Percentiles rank a stretch among this genome's conserved stretches.
Evolutionary conservation across 2,113 vertebrate genomes (phyloP).

Genomic region (Pseudolaguvia tuberculata): DNA sequence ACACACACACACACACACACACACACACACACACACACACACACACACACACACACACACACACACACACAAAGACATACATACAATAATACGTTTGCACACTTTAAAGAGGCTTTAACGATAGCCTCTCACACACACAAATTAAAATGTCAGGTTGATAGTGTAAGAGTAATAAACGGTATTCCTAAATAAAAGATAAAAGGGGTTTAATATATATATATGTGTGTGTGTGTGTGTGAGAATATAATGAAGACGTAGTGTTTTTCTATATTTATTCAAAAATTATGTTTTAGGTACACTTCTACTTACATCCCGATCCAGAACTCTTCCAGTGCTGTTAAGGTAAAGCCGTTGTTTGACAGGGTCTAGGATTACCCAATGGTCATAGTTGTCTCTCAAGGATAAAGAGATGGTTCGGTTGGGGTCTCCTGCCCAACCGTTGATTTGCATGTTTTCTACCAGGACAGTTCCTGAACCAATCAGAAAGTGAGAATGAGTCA

Average conservation of each 20-base stretch:
- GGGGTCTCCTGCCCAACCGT: slow-evolving; percentile 82
- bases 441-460: slow-evolving; percentile 97
- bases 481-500: slow-evolving; percentile 14
- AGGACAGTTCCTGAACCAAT: slow-evolving; percentile 82
- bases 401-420: slow-evolving; percentile 88
- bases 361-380: slow-evolving; percentile 92
- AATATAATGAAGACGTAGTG: not conserved
- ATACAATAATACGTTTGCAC: not conserved
- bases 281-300: not conserved
- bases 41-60: not conserved
- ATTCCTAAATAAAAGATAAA: too few species aligned
- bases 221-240: not conserved
- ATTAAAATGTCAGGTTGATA: slow-evolving; percentile 25
- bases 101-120: slow-evolving; percentile 16
- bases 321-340: slow-evolving; percentile 88
- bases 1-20: too few species aligned
- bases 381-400: slow-evolving; percentile 81
- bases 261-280: not conserved
- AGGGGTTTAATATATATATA: not conserved
- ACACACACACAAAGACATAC: too few species aligned
- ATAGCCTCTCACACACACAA: slow-evolving; percentile 3
- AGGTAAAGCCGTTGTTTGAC: slow-evolving; percentile 85
- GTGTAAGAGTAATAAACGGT: slow-evolving; percentile 10
- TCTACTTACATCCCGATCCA: slow-evolving; percentile 90
- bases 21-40: too few species aligned